Base-by-base conservation (phyloP, 2,797 vertebrate species). In the Erithacus rubecula region DNA sequence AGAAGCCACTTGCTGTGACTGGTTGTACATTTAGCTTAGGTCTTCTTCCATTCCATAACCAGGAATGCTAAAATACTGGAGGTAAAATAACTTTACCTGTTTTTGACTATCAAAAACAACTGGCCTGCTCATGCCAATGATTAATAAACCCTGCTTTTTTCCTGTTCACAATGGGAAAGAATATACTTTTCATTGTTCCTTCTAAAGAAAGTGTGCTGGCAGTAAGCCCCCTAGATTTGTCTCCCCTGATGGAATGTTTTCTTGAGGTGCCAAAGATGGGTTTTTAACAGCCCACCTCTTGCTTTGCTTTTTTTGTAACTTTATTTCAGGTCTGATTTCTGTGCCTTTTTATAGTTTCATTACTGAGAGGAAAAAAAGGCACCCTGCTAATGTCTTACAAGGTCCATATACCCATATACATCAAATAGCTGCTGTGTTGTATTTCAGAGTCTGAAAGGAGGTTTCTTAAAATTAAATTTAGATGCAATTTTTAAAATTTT, bases 131-230 rank as follows among this genome's bases (percentile, higher is more conserved):
- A 30, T 84, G 30, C 3, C 34, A 60, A 2, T 41, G 26, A 23
- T 46, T 65, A 64, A 68, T 59, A 80, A 80, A 69, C 8, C 12
- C 26, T 12, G 13, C 5, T 67, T 55, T 32, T 16, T 49, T 83
- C 53, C 23, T 0, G 0, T 91, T 83, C 44, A 44, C 0, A 3
- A 20, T 75, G 32, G 56, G 29, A 76, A 65, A 7, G 47, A 2
- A 2, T 56, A 43, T 11, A 47, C 16, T 67, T 5, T 24, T 63
- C 30, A 44, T 44, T 5, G 15, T 26, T 84, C 37, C 37, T 64
- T 46, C 23, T 29, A 64, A 75, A 56, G 36, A 15, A 89, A 53
- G 17, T 56, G 1, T 69, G 14, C 15, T 69, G 11, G 4, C n/a
- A 71, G 9, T 32, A 26, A 58, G 41, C 11, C 79, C 18, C 7